Percentiles rank a stretch among this genome's conserved stretches.
These are phyloP conservation scores for Eupithecia subfuscata DNA, from an alignment of 2,888 invertebrate genomes.

Conservation along the genomic window DNA sequence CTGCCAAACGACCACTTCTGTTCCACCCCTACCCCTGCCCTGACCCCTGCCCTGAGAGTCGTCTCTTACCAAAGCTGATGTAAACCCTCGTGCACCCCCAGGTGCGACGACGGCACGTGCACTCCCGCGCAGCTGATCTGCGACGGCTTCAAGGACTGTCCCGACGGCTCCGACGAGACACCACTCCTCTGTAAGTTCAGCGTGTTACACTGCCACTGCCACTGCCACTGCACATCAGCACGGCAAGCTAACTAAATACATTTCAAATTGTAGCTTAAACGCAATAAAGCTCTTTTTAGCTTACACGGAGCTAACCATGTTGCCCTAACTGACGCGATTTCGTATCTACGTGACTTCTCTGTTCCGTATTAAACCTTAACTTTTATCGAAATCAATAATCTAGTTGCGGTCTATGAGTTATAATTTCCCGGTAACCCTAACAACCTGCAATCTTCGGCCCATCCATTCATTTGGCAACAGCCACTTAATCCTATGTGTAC, in stretches of 20 bases:
- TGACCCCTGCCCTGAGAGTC: neutral
- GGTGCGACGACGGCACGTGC: slow-evolving; percentile 86
- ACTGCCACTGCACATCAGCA: neutral
- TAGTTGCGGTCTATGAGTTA: too few species aligned
- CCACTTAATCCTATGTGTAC: too few species aligned
- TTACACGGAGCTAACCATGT: neutral
- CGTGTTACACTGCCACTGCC: neutral
- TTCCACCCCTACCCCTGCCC: too few species aligned
- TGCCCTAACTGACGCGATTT: too few species aligned
- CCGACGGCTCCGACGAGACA: slow-evolving; percentile 85
- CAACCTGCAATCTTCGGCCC: too few species aligned
- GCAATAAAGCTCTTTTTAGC: neutral
- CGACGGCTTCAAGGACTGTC: slow-evolving; percentile 87
- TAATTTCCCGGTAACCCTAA: too few species aligned
- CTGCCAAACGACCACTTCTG: too few species aligned
- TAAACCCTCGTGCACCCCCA: neutral
- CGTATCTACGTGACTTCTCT: too few species aligned
- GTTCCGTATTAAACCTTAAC: too few species aligned
- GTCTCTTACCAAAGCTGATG: neutral
- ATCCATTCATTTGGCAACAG: too few species aligned
- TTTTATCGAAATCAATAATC: too few species aligned
- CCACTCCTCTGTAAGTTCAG: slow-evolving; percentile 56
- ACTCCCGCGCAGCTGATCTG: slow-evolving; percentile 88
- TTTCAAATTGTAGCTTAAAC: neutral
- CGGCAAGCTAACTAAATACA: neutral